Evolutionary conservation across 1,140 invertebrate genomes (phyloP), one percentile per base, ranked within the genome.

Genomic region (Psilanteris sp.): DNA sequence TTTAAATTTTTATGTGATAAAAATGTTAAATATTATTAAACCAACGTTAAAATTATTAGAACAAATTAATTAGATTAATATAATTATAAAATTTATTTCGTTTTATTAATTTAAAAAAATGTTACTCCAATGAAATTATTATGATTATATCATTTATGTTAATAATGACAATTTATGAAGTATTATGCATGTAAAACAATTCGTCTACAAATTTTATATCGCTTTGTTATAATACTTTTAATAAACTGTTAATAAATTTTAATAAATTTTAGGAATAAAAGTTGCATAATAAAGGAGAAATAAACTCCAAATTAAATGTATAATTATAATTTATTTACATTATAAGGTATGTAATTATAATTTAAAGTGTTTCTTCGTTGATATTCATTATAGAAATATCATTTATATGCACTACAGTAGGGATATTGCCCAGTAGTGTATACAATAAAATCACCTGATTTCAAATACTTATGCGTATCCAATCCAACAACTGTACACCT

Each of bases 341-440:
- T 43, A 9, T 37, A 44, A 26, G 14, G 31, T 52, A 66, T n/a
- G 44, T n/a, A n/a, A n/a, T n/a, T n/a, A n/a, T n/a, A n/a, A n/a
- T n/a, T n/a, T n/a, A 52, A 32, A 66, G 10, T 26, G 16, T 50
- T 50, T 62, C 43, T 62, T 62, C 43, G 18, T n/a, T n/a, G n/a
- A n/a, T 50, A 7, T 32, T 57, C 34, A 29, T 31, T 48, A 37
- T 32, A 27, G 9, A n/a, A 61, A 11, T 3, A 24, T 26, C 9
- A 8, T 15, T 22, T 1, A 26, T 34, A 68, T 32, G 76, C 31
- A 72, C 55, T 50, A 43, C 80, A 82, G 14, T 74, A 82, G 1
- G 78, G 80, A 72, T 80, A 81, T n/a, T 18, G 52, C 46, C 71
- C 78, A 22, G 54, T 68, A 31, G 79, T 80, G 24, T 43, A 14